A percentile compares a stretch with the other conserved stretches of the same genome.
phyloP scores from a whole-genome alignment of 2,113 vertebrate genomes.

The Pedionomus torquatus region DNA sequence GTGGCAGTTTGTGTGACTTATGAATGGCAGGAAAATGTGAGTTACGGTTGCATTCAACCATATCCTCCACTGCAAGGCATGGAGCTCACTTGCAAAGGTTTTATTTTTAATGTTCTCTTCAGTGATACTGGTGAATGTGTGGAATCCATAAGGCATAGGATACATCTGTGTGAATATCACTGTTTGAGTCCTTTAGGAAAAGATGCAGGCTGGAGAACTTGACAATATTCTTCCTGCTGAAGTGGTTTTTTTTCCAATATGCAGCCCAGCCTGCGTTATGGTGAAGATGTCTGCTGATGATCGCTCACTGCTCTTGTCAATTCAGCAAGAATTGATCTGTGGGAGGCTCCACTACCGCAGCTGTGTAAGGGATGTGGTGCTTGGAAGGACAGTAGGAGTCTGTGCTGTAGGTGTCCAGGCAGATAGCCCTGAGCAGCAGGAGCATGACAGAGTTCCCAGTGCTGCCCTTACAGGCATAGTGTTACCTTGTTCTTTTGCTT shows the following conservation, averaged over 20 bases:
- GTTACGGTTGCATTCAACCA: neutral
- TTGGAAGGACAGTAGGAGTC: neutral
- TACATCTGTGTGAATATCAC: constrained; percentile 6
- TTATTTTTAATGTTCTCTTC: constrained; percentile 1
- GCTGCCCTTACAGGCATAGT: accelerated
- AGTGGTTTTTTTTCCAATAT: neutral
- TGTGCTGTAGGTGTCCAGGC: neutral
- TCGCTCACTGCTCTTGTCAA: neutral
- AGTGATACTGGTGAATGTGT: neutral
- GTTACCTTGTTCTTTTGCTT: neutral
- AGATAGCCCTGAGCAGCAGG: neutral
- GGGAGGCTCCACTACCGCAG: neutral
- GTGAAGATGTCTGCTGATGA: neutral
- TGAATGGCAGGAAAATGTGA: constrained; percentile 41
- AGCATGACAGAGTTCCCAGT: neutral
- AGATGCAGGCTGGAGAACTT: neutral
- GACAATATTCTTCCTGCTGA: neutral
- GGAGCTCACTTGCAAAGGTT: neutral
- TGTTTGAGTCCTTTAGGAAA: constrained; percentile 29
- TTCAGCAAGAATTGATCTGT: neutral
- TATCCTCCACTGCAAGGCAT: neutral
- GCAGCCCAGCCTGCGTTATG: neutral
- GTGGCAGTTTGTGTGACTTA: neutral
- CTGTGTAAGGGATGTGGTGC: neutral
- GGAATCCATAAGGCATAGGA: constrained; percentile 16